These are phyloP conservation scores for Oryctes rhinoceros DNA, from an alignment of 1,140 invertebrate genomes.

Conservation along the genomic window DNA sequence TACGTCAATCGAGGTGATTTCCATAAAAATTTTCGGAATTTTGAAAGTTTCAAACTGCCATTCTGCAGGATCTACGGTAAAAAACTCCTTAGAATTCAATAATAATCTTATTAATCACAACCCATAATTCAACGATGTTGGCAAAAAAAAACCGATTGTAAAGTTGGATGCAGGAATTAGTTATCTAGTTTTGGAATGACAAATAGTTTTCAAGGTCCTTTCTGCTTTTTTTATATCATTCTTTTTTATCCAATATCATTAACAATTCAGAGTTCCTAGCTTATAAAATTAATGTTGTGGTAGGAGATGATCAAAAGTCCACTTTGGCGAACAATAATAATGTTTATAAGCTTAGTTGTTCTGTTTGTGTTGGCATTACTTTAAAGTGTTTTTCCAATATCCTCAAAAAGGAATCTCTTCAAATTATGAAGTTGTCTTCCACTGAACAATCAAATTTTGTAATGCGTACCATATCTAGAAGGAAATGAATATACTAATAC, in stretches of 20 bases:
- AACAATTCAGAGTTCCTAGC: neutral
- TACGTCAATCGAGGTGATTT: slow-evolving; percentile 25
- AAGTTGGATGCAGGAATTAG: slow-evolving; percentile 1
- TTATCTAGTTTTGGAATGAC: slow-evolving; percentile 1
- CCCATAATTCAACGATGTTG: neutral
- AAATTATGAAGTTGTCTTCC: no score
- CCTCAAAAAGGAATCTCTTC: no score
- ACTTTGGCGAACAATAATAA: neutral
- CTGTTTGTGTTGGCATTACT: no score
- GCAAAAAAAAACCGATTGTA: slow-evolving; percentile 10
- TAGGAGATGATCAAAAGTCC: neutral
- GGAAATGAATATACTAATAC: no score
- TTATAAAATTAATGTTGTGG: slow-evolving; percentile 10
- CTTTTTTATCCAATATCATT: neutral
- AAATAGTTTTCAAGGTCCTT: slow-evolving; percentile 31
- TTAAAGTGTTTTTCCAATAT: no score
- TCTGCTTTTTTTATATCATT: neutral
- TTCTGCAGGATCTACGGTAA: slow-evolving; percentile 17
- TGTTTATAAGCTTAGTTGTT: neutral
- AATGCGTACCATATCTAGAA: no score
- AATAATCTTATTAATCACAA: slow-evolving; percentile 26
- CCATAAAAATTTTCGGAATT: slow-evolving; percentile 28
- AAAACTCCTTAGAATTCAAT: slow-evolving; percentile 28
- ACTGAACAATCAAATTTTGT: no score
- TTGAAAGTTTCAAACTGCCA: slow-evolving; percentile 17